Percentiles rank a stretch among this genome's conserved stretches.
Conservation (phyloP, 2,888 invertebrate genomes). For the Strigamia maritima region DNA sequence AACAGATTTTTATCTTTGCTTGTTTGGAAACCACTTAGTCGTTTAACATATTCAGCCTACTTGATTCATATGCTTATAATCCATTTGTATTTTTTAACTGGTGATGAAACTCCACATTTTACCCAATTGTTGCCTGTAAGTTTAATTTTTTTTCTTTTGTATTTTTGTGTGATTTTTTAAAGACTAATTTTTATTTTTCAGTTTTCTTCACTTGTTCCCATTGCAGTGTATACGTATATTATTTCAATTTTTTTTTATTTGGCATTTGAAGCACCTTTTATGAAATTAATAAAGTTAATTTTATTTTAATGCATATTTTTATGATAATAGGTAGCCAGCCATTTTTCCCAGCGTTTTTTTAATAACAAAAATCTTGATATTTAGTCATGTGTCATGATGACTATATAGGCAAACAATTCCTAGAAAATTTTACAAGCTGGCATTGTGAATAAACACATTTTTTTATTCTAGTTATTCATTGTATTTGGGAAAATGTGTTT, state of each 20-base stretch:
- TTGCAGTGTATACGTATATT: background rate
- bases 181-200: background rate
- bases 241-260: background rate
- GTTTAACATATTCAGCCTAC: slow-evolving; percentile 20
- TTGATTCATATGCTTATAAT: background rate
- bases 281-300: background rate
- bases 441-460: no score
- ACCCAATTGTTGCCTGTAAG: background rate
- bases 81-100: background rate
- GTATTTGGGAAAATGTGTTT: no score
- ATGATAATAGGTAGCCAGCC: no score
- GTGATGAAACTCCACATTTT: background rate
- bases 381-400: no score
- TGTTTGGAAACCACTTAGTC: slow-evolving; percentile 25
- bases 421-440: no score
- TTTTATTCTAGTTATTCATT: no score
- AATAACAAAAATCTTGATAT: no score
- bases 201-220: background rate
- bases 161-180: background rate
- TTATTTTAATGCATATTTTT: no score
- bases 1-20: background rate
- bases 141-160: background rate
- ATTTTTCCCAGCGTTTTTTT: no score
- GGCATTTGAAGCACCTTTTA: background rate
- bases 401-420: no score